Percentiles rank a stretch among this genome's conserved stretches.
Evolutionary conservation across 2,797 vertebrate genomes (phyloP).

Genomic region (Parauchenoglanis ngamensis): DNA sequence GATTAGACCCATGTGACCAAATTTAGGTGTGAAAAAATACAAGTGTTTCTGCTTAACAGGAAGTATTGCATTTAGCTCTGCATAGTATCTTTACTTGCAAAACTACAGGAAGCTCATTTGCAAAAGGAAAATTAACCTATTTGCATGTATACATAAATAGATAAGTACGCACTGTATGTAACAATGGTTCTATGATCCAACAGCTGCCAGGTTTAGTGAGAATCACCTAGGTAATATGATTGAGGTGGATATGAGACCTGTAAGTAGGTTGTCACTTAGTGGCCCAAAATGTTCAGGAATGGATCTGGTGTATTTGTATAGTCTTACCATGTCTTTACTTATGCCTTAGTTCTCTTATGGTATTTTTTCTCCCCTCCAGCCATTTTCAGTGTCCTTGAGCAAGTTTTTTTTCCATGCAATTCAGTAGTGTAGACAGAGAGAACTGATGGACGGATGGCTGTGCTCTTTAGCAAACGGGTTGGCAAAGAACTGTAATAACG

Average conservation of each 20-base stretch:
- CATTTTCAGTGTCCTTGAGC: conserved; percentile 19
- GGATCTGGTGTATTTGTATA: background rate
- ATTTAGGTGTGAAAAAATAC: background rate
- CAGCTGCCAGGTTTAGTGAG: background rate
- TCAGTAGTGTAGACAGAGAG: conserved; percentile 17
- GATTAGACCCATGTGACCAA: background rate
- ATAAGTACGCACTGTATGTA: background rate
- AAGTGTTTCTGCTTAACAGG: background rate
- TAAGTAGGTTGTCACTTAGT: background rate
- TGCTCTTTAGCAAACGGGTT: conserved; percentile 36
- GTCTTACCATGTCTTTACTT: background rate
- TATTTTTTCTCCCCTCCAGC: background rate
- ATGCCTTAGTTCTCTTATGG: background rate
- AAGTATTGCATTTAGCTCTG: background rate
- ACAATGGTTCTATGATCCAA: background rate
- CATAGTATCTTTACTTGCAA: background rate
- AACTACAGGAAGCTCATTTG: background rate
- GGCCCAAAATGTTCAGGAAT: background rate
- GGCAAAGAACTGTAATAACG: conserved; percentile 30
- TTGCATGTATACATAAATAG: background rate
- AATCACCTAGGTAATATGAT: background rate
- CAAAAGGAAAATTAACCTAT: background rate
- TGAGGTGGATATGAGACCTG: background rate
- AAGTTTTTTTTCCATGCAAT: conserved; percentile 47
- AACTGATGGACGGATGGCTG: conserved; percentile 37